phyloP scores from a whole-genome alignment of 2,888 invertebrate species.

The Diarsia dahlii region DNA sequence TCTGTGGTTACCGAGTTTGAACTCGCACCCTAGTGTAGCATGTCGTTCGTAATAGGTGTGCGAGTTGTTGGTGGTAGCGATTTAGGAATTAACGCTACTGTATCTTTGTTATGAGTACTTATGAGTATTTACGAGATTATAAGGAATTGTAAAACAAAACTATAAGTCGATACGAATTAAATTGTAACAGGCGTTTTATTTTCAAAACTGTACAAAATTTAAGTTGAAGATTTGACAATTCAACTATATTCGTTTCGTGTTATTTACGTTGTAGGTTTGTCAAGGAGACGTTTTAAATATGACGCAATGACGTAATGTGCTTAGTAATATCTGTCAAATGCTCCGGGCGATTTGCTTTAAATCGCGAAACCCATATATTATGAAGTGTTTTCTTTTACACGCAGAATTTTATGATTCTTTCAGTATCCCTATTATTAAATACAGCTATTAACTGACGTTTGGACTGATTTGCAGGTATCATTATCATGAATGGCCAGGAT shows the following conservation, averaged over 20 bases:
- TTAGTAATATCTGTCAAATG: not conserved
- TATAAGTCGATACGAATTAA: not conserved
- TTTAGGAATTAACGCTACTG: not conserved
- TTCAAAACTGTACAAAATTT: too few species aligned
- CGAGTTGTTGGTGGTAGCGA: slow-evolving; percentile 13
- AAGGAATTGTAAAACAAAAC: not conserved
- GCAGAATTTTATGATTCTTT: not conserved
- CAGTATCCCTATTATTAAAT: not conserved
- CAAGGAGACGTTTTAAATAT: not conserved
- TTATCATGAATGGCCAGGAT: not conserved
- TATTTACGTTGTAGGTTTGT: not conserved
- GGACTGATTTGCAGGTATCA: not conserved
- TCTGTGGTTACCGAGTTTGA: slow-evolving; percentile 37
- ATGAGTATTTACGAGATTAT: not conserved
- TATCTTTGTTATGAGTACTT: too few species aligned
- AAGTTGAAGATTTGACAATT: not conserved
- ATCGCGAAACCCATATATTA: not conserved
- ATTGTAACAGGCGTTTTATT: not conserved
- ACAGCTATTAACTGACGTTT: not conserved
- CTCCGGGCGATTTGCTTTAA: not conserved
- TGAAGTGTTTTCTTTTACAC: not conserved
- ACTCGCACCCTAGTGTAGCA: slow-evolving; percentile 21
- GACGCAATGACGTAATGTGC: too few species aligned
- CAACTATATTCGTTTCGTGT: not conserved
- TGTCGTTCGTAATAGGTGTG: not conserved